Base-by-base conservation (phyloP, 2,797 vertebrate species). In the Anomalospiza imberbis region DNA sequence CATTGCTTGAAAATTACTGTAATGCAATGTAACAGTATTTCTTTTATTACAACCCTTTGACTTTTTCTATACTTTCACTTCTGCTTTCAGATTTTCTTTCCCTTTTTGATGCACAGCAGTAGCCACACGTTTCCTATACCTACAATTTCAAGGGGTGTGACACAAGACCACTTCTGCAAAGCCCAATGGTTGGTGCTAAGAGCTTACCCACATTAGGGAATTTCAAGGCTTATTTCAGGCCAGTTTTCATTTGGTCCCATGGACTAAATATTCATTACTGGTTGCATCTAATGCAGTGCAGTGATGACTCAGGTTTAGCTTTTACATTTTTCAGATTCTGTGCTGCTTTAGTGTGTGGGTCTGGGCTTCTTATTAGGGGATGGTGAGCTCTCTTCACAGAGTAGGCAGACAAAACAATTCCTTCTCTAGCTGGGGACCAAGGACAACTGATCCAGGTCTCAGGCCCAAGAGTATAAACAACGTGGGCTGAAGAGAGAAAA, bases 131-230 rank as follows among this genome's bases (percentile, higher is more conserved):
- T 55, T 34, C 29, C 42, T 75, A 4, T 48, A 71, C 12, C 29
- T 17, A 7, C 16, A 20, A 15, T 28, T 38, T 8, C 15, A 18
- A 65, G 44, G 24, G 13, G 3, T 12, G 34, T 65, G 75, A 42
- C 2, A 6, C 17, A 36, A 29, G 3, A 17, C 36, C 10, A 3
- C 0, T 0, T 13, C 32, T 68, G 7, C 12, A 7, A 65, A 72
- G 26, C 10, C 67, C 65, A 57, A 50, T 9, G 26, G 6, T 11
- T 77, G 74, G 17, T 75, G 62, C 21, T 57, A 18, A 61, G n/a
- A 65, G 21, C 19, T 72, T 47, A 28, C 47, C 14, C 17, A 42
- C 11, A 2, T 31, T 5, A 12, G 6, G 31, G 24, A 42, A 66
- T 38, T 72, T 79, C 34, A 72, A 42, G 47, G 21, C 17, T 68